Evolutionary conservation across 92 coral and sea anemone genomes (phyloP), one percentile per base, ranked within the genome.

Genomic region (Micromussa lordhowensis): DNA sequence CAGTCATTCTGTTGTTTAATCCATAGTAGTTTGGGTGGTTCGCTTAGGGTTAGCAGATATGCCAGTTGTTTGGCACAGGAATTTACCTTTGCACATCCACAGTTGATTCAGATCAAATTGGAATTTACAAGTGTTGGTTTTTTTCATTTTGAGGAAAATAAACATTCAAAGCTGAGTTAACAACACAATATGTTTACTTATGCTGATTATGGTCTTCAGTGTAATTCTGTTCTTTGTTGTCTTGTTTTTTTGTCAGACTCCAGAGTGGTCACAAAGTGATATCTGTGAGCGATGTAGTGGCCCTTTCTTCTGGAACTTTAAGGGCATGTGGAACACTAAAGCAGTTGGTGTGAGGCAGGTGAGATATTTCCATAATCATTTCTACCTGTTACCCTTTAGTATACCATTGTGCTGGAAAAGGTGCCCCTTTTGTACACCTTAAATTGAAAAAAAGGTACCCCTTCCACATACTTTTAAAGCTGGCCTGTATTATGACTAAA

Each of bases 221-320:
- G 69, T 63, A 63, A n/a, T 63, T 63, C n/a, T 63, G 71, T 26
- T 68, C 76, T 49, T 38, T 31, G 28, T 74, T 32, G 3, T 13
- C 30, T 35, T 77, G 76, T 58, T 54, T 40, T 13, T 40, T 13
- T 85, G 64, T 0, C 88, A 97, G 99, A 97, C 99, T 44, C 99
- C 99, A 17, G 99, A 97, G 76, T 97, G 99, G 99, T 92, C 98
- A 74, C 98, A 97, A 49, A 94, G 97, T 78, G 99, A 97, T 82
- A 87, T 96, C 78, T 97, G 99, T 88, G 98, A 97, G 84, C 87
- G 94, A 88, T 97, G 99, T 91, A 90, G 94, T 29, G 94, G 98
- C 22, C 99, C 99, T 16, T 97, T 97, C 88, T 97, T 97, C 90
- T 97, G 99, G 99, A 96, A 97, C 89, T 97, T 97, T 70, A 97